These are phyloP conservation scores for Eufriesea mexicana DNA, from an alignment of 1,140 invertebrate species.

Conservation along the genomic window DNA sequence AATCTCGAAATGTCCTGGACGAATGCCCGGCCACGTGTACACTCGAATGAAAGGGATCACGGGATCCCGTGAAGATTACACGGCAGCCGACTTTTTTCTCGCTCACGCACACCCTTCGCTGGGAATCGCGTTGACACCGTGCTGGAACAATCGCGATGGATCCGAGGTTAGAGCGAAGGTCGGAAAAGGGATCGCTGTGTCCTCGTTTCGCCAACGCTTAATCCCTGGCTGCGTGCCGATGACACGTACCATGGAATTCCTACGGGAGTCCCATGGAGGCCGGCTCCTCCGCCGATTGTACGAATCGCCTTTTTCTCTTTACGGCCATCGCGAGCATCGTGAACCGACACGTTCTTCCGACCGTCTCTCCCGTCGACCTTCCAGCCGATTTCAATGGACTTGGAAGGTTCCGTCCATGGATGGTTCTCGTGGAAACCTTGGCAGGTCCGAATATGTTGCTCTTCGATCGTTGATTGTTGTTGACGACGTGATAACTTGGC, in stretches of 20 bases:
- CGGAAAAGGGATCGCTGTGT: slow-evolving; percentile 5
- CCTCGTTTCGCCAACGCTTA: slow-evolving; percentile 39
- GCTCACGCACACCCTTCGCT: slow-evolving; percentile 21
- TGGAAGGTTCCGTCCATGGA: too few relatives aligned
- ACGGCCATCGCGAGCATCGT: not conserved
- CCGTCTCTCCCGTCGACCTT: not conserved
- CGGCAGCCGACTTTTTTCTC: slow-evolving; percentile 27
- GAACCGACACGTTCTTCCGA: slow-evolving; percentile 6
- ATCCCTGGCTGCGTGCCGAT: slow-evolving; percentile 37
- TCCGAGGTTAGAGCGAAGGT: slow-evolving; percentile 17
- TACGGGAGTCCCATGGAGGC: not conserved
- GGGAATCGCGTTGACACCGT: slow-evolving; percentile 18
- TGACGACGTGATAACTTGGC: too few relatives aligned
- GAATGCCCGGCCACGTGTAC: slow-evolving; percentile 39
- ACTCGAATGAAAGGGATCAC: slow-evolving; percentile 3
- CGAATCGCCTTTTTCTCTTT: not conserved
- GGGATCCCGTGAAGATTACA: slow-evolving; percentile 5
- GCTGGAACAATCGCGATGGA: slow-evolving; percentile 50
- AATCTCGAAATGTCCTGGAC: slow-evolving; percentile 36
- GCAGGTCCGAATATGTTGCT: too few relatives aligned
- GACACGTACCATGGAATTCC: slow-evolving; percentile 57
- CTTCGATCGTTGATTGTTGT: too few relatives aligned
- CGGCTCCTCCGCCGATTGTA: not conserved
- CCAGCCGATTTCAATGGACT: not conserved
- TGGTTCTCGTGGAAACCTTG: too few relatives aligned